Conservation (phyloP, 2,888 invertebrate species). For the Patella pellucida region DNA sequence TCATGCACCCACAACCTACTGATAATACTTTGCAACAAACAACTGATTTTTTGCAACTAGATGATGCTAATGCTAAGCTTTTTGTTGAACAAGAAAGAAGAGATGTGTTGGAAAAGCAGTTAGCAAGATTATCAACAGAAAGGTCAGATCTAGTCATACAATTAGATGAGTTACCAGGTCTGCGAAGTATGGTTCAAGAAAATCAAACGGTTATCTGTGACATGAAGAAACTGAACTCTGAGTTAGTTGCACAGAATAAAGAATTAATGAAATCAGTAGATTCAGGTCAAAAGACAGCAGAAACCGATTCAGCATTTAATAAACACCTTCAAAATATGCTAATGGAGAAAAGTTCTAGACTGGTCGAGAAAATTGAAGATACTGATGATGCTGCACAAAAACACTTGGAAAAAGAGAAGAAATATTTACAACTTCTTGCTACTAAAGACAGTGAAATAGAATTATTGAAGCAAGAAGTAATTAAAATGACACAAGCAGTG, state of each 20-base stretch:
- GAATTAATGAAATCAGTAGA: not conserved
- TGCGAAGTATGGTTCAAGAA: not conserved
- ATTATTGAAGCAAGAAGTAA: conserved; percentile 26
- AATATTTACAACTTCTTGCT: conserved; percentile 35
- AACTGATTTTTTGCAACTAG: not conserved
- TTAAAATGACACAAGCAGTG: conserved; percentile 25
- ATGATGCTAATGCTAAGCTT: conserved; percentile 9
- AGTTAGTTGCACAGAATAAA: not conserved
- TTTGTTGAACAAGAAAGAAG: not conserved
- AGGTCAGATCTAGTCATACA: conserved; percentile 5
- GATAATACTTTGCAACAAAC: not conserved
- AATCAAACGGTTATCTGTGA: not conserved
- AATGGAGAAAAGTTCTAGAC: not conserved
- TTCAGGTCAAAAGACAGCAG: not conserved
- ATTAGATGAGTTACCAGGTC: not conserved
- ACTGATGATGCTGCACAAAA: conserved; percentile 10
- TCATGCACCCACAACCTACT: conserved; percentile 15
- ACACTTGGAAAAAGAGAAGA: conserved; percentile 34
- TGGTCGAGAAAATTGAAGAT: not conserved
- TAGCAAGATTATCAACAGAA: not conserved
- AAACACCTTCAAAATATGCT: not conserved
- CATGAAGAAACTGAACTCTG: not conserved
- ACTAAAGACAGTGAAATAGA: conserved; percentile 30
- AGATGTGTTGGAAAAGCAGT: not conserved
- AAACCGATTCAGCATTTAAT: not conserved